Base-by-base conservation (phyloP, 2,113 vertebrate genomes). In the Myiozetetes cayanensis region DNA sequence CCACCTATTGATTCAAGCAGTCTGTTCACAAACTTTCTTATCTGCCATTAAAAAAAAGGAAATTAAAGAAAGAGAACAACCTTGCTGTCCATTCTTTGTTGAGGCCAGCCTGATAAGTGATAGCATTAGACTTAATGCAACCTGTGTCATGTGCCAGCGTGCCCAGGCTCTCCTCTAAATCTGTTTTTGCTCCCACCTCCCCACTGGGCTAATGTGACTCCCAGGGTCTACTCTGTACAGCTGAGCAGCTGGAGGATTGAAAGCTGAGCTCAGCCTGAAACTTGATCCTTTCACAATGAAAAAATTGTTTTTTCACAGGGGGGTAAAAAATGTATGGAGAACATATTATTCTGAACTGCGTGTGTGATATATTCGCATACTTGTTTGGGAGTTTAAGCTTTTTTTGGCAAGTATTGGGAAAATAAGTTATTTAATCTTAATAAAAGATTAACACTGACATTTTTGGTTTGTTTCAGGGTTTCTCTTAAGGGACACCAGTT, bases 371-470 rank as follows among this genome's bases (percentile, higher is more conserved):
- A 31, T 66, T 75, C n/a, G 2, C 7, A n/a, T 16, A 43, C 1
- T 5, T 5, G 10, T 68, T 72, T 18, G 4, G 6, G 12, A 74
- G 20, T 28, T 10, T 66, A 16, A 86, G 0, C 0, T 24, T 76
- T 35, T 19, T 79, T 68, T 72, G 23, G 4, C 35, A 94, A 73
- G 22, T 3, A 19, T 7, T 73, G 35, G 20, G 12, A 71, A 41
- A 71, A n/a, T 3, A 19, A 1, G 1, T 31, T 50, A 77, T 53
- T 78, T 85, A 70, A 81, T 31, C 25, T 88, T 84, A 74, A 56
- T 21, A 76, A 68, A 53, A 88, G 5, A 47, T 12, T 81, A 23
- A n/a, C 27, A 74, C 23, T 19, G 23, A 10, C 0, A 37, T 14
- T 27, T 63, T 10, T 44, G 12, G 8, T 41, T 63, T 46, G 11